Evolutionary conservation across 2,113 vertebrate genomes (phyloP).

Genomic region (Anseranas semipalmata): DNA sequence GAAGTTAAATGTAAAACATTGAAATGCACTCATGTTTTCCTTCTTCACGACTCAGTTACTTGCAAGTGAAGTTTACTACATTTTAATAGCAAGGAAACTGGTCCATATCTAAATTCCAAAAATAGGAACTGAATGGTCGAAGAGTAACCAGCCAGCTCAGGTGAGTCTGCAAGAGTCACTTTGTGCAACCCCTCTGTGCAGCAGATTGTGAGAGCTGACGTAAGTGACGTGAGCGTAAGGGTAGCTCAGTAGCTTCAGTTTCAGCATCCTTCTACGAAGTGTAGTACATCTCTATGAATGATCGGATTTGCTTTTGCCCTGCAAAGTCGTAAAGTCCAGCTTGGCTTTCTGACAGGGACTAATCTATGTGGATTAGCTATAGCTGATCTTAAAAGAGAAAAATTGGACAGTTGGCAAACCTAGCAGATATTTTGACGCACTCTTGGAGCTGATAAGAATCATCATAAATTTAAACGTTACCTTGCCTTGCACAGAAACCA

Average conservation of each 20-base stretch:
- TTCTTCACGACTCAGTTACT: neutral
- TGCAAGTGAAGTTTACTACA: neutral
- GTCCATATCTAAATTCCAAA: neutral
- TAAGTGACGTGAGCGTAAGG: neutral
- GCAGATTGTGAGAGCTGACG: neutral
- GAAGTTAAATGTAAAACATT: neutral
- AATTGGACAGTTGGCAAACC: conserved; percentile 60
- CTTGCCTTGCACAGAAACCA: conserved; percentile 59
- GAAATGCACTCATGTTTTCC: neutral
- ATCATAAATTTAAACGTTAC: conserved; percentile 73
- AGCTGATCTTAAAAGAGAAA: conserved; percentile 70
- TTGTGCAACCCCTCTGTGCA: neutral
- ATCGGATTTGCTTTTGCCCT: conserved; percentile 45
- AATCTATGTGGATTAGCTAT: conserved; percentile 55
- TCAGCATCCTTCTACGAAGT: neutral
- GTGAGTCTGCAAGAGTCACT: neutral
- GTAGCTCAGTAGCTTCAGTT: conserved; percentile 9
- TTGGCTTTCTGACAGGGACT: conserved; percentile 57
- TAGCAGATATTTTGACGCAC: conserved; percentile 62
- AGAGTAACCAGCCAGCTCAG: neutral
- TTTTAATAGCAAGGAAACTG: neutral
- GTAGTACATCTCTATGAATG: neutral
- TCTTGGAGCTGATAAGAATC: conserved; percentile 66
- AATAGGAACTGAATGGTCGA: neutral
- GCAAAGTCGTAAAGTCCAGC: conserved; percentile 54